phyloP scores from a whole-genome alignment of 1,140 invertebrate species.

The Glossosoma conforme region DNA sequence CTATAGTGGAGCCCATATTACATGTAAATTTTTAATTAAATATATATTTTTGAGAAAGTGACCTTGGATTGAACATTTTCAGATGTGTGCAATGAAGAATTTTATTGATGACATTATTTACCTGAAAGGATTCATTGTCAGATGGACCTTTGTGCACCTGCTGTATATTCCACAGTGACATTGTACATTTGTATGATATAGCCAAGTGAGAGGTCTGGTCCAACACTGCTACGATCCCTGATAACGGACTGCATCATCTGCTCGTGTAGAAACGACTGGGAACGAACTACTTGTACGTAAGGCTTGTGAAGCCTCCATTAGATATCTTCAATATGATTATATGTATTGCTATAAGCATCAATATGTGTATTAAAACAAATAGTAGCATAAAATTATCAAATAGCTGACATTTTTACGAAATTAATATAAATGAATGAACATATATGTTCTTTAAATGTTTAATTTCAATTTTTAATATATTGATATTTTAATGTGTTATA shows the following conservation, averaged over 20 bases:
- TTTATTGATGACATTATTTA: conserved; percentile 5
- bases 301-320: conserved; percentile 14
- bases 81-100: conserved; percentile 6
- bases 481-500: conserved; percentile 17
- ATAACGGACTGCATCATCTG: neutral
- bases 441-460: conserved; percentile 16
- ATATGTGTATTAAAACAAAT: conserved; percentile 10
- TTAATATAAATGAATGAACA: conserved; percentile 11
- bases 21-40: conserved; percentile 12
- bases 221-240: neutral
- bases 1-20: conserved; percentile 11
- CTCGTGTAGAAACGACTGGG: neutral
- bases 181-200: too few relatives aligned
- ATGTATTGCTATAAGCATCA: conserved; percentile 17
- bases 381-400: conserved; percentile 7
- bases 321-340: conserved; percentile 4
- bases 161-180: neutral
- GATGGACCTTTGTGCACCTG: neutral
- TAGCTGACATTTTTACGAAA: conserved; percentile 16
- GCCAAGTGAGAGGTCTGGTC: neutral
- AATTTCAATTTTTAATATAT: conserved; percentile 7
- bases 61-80: conserved; percentile 23
- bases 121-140: neutral
- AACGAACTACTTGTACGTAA: conserved; percentile 13
- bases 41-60: conserved; percentile 27